These are phyloP conservation scores for Enteromius treurensis DNA, from an alignment of 2,797 vertebrate species.

Conservation along the genomic window DNA sequence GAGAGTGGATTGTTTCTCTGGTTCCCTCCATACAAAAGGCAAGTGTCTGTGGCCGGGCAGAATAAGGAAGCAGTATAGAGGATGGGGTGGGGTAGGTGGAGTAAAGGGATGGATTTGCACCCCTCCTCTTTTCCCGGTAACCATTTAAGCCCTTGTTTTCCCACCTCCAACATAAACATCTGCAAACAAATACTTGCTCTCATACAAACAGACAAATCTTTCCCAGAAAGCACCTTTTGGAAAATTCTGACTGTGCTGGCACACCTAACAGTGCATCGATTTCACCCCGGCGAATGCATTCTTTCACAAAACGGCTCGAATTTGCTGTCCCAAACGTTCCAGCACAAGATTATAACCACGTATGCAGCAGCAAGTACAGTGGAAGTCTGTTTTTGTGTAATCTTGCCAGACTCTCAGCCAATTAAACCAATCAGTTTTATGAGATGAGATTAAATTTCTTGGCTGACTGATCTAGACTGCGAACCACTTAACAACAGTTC, in stretches of 20 bases:
- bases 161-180: conserved; percentile 56
- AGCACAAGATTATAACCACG: conserved; percentile 9
- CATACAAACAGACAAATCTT: conserved; percentile 48
- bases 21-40: conserved; percentile 77
- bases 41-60: conserved; percentile 73
- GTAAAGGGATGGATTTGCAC: conserved; percentile 68
- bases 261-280: conserved; percentile 16
- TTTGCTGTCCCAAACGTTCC: conserved; percentile 17
- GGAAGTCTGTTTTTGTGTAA: conserved; percentile 29
- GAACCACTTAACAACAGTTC: conserved; percentile 30
- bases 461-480: conserved; percentile 24
- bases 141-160: conserved; percentile 58
- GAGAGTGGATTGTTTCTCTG: conserved; percentile 78
- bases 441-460: conserved; percentile 45
- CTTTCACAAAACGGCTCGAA: conserved; percentile 8
- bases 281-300: conserved; percentile 21
- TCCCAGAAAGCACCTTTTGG: conserved; percentile 41
- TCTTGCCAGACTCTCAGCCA: conserved; percentile 36
- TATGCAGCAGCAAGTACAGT: conserved; percentile 23
- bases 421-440: conserved; percentile 48
- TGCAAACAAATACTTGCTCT: conserved; percentile 47
- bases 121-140: conserved; percentile 46
- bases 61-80: conserved; percentile 70
- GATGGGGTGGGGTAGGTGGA: conserved; percentile 74
- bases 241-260: conserved; percentile 42